Conservation (phyloP, 2,113 vertebrate species). For the Rhegmatorhina hoffmannsi region DNA sequence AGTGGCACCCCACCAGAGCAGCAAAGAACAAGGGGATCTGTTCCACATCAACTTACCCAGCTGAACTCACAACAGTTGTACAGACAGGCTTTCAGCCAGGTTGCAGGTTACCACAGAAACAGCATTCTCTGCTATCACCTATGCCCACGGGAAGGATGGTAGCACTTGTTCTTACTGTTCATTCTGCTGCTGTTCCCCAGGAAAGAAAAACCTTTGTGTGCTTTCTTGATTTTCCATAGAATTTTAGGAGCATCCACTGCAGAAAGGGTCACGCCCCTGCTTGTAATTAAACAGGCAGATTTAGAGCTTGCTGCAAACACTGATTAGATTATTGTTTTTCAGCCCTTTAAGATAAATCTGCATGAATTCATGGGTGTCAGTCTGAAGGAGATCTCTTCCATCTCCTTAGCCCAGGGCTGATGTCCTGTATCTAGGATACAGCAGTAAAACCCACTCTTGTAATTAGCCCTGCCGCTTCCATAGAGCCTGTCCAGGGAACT, state of each 20-base stretch:
- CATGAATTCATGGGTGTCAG: neutral
- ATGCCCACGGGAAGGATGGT: neutral
- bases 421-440: neutral
- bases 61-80: neutral
- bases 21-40: neutral
- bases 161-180: neutral
- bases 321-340: neutral
- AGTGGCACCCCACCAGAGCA: neutral
- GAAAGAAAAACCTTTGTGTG: neutral
- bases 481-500: neutral
- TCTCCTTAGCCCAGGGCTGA: neutral
- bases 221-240: neutral
- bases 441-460: conserved; percentile 8
- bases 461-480: conserved; percentile 5
- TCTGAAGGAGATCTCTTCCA: neutral
- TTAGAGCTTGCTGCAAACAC: neutral
- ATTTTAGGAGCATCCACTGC: neutral
- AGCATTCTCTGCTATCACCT: neutral
- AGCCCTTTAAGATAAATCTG: neutral
- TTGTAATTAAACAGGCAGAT: conserved; percentile 10
- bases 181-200: neutral
- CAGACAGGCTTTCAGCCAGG: neutral
- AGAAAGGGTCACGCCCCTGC: neutral
- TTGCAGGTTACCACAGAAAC: conserved; percentile 12
- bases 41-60: neutral